A percentile compares a stretch with the other conserved stretches of the same genome.
Evolutionary conservation across 2,797 vertebrate species (phyloP).

Genomic region (Scolopax bukidnonensis): DNA sequence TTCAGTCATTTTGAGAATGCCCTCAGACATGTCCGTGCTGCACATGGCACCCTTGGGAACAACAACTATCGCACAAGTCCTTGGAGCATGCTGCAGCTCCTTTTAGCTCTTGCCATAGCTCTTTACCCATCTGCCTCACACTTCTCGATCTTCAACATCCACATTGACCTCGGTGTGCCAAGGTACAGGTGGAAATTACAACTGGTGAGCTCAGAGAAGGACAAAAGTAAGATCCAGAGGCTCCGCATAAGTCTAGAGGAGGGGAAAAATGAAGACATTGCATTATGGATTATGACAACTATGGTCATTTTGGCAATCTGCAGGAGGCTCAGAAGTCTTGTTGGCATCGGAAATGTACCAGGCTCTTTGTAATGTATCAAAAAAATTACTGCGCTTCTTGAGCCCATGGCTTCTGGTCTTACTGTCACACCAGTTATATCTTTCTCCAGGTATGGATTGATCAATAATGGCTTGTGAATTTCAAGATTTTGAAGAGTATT

Average conservation of each 20-base stretch:
- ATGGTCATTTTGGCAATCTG: neutral
- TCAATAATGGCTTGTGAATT: neutral
- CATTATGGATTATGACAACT: neutral
- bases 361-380: neutral
- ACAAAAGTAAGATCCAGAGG: neutral
- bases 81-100: fast-evolving
- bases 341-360: neutral
- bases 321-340: neutral
- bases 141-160: neutral
- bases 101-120: neutral
- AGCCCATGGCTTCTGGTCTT: neutral
- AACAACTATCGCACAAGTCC: neutral
- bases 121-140: neutral
- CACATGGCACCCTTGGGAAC: neutral
- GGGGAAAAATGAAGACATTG: neutral
- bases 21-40: neutral
- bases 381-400: neutral
- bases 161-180: neutral
- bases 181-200: neutral
- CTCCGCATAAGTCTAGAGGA: neutral
- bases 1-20: neutral
- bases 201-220: neutral
- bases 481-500: neutral
- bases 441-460: neutral
- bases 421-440: neutral